Conservation (phyloP, 2,888 invertebrate species). For the Apantesis nais region DNA sequence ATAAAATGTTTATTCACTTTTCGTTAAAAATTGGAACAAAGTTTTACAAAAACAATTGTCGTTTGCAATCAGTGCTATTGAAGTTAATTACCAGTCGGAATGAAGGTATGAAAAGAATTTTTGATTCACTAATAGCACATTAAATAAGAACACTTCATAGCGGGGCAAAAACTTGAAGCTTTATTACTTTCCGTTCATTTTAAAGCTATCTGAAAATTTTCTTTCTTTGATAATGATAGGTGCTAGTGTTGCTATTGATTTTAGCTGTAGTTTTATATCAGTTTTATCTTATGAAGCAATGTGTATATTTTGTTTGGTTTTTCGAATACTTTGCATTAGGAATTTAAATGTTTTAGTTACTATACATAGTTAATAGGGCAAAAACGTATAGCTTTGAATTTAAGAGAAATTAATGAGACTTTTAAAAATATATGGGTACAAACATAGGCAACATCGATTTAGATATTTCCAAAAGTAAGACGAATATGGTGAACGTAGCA, state of each 20-base stretch:
- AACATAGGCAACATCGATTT: no score
- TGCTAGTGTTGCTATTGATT: conserved; percentile 19
- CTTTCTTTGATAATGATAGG: conserved; percentile 47
- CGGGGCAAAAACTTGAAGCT: conserved; percentile 48
- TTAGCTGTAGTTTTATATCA: not conserved
- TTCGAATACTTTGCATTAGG: not conserved
- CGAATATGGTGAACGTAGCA: no score
- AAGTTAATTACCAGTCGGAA: conserved; percentile 33
- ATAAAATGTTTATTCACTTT: not conserved
- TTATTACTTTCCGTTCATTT: conserved; percentile 62
- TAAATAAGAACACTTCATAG: conserved; percentile 57
- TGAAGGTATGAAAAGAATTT: conserved; percentile 51
- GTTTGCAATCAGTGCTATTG: conserved; percentile 15
- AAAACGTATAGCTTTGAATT: no score
- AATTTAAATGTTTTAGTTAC: not conserved
- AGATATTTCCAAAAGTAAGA: no score
- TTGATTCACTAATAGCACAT: conserved; percentile 61
- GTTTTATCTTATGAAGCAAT: not conserved
- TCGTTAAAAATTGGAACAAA: not conserved
- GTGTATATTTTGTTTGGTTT: not conserved
- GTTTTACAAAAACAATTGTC: not conserved
- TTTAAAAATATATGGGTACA: no score
- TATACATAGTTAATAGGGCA: no score
- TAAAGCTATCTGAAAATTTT: conserved; percentile 60
- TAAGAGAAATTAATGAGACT: no score